Conservation (phyloP, 2,888 invertebrate genomes). For the Torymus texanus region DNA sequence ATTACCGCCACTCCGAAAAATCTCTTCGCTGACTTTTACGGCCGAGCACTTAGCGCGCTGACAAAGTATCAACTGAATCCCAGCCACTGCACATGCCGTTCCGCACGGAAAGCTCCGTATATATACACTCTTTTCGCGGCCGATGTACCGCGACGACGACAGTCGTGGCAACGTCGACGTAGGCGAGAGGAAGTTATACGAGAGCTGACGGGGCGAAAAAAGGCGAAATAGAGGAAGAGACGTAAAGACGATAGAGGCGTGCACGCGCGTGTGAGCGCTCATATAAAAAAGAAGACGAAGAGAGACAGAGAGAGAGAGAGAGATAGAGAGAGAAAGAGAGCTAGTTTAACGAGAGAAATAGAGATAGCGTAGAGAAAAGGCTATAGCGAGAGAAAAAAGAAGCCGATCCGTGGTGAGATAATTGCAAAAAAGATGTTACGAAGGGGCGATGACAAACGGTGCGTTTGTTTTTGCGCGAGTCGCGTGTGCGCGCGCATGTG, state of each 20-base stretch:
- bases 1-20: no score
- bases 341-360: slow-evolving; percentile 37
- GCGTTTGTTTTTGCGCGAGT: no score
- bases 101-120: neutral
- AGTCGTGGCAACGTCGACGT: no score
- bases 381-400: neutral
- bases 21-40: no score
- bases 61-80: no score
- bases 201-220: slow-evolving; percentile 36
- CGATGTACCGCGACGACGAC: no score
- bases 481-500: no score
- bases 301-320: slow-evolving; percentile 14
- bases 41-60: no score
- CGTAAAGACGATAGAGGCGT: slow-evolving; percentile 31
- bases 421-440: slow-evolving; percentile 7
- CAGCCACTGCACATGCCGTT: neutral
- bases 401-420: slow-evolving; percentile 3
- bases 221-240: slow-evolving; percentile 42
- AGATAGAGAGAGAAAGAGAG: slow-evolving; percentile 10
- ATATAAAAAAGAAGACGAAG: slow-evolving; percentile 1
- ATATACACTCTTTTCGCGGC: no score
- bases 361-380: slow-evolving; percentile 16
- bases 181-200: slow-evolving; percentile 21
- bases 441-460: neutral
- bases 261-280: neutral